Evolutionary conservation across 2,888 invertebrate species (phyloP).

Genomic region (Incurvaria masculella): DNA sequence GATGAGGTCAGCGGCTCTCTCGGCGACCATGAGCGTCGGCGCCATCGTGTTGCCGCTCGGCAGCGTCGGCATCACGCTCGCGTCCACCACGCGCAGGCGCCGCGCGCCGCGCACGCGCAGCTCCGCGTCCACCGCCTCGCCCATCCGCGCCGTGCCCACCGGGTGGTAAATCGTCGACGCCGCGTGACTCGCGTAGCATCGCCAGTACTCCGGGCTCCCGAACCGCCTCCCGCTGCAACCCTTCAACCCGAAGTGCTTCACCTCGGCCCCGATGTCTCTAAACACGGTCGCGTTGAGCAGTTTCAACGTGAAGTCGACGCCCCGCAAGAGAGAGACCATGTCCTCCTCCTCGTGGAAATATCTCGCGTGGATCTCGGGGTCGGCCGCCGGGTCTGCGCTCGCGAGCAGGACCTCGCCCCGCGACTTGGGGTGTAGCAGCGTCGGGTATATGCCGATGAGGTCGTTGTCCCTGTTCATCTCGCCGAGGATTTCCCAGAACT

Average conservation of each 20-base stretch:
- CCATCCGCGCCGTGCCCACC: constrained; percentile 70
- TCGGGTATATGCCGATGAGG: constrained; percentile 33
- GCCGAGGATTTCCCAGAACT: constrained; percentile 23
- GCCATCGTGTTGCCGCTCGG: constrained; percentile 59
- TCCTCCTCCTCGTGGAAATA: constrained; percentile 59
- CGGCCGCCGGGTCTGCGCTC: constrained; percentile 45
- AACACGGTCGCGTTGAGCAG: constrained; percentile 38
- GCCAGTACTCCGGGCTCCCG: constrained; percentile 47
- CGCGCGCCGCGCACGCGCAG: constrained; percentile 51
- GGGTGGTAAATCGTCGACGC: constrained; percentile 62
- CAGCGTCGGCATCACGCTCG: constrained; percentile 51
- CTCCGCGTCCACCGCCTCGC: constrained; percentile 52
- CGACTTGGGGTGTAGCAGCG: constrained; percentile 47
- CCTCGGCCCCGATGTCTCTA: constrained; percentile 26
- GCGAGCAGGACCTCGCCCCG: constrained; percentile 53
- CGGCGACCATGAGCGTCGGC: constrained; percentile 47
- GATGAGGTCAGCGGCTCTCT: constrained; percentile 46
- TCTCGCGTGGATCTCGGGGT: constrained; percentile 58
- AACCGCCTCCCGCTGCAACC: constrained; percentile 28
- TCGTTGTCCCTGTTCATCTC: constrained; percentile 26
- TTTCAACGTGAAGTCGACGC: constrained; percentile 30
- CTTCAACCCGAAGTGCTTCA: constrained; percentile 27
- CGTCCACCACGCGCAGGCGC: constrained; percentile 50
- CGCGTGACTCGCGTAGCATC: constrained; percentile 54
- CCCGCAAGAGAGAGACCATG: constrained; percentile 35